Percentiles rank a stretch among this genome's conserved stretches.
These are phyloP conservation scores for Micrasema longulum DNA, from an alignment of 1,140 invertebrate genomes.

Conservation along the genomic window DNA sequence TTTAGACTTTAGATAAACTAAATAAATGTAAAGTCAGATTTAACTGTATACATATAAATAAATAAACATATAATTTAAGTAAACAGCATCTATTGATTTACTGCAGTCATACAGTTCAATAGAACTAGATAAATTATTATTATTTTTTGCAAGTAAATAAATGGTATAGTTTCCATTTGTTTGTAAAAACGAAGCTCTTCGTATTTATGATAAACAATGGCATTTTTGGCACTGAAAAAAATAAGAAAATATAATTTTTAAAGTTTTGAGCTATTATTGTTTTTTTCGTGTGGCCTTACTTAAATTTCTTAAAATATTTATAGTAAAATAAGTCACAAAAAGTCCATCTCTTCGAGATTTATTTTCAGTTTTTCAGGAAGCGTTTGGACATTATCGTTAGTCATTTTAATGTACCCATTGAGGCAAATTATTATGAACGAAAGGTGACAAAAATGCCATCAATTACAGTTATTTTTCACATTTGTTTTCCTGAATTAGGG, in stretches of 20 bases:
- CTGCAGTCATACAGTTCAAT: too few species aligned
- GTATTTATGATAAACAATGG: not conserved
- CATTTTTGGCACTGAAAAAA: not conserved
- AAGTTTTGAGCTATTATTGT: not conserved
- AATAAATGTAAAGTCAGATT: too few species aligned
- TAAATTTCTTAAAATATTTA: not conserved
- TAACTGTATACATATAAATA: too few species aligned
- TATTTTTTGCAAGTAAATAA: not conserved
- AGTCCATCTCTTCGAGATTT: not conserved
- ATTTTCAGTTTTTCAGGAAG: not conserved
- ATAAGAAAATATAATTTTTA: too few species aligned
- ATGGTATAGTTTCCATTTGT: not conserved
- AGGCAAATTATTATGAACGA: constrained; percentile 7
- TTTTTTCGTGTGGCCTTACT: not conserved
- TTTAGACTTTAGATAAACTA: too few species aligned
- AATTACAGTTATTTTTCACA: too few species aligned
- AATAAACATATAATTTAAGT: too few species aligned
- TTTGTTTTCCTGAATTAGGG: too few species aligned
- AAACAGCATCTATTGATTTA: too few species aligned
- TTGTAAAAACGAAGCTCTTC: not conserved
- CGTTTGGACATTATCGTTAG: not conserved
- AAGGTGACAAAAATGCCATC: constrained; percentile 12
- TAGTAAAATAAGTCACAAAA: not conserved
- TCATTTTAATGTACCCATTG: constrained; percentile 30
- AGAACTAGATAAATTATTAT: too few species aligned